phyloP scores from a whole-genome alignment of 2,888 invertebrate species.

The Polydrusus tereticollis region DNA sequence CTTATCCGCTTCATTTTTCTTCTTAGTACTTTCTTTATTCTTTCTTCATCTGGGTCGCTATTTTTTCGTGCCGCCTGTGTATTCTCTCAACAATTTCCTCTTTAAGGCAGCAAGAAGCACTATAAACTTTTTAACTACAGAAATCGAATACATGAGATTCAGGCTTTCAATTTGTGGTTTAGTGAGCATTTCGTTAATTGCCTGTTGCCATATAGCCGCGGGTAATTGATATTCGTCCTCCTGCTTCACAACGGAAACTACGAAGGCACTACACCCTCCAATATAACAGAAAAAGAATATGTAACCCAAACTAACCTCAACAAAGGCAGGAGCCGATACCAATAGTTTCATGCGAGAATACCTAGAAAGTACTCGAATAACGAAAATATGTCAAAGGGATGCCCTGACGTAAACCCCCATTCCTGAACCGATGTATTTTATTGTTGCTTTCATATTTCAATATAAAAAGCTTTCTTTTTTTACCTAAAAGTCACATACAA shows the following conservation, averaged over 20 bases:
- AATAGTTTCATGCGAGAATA: no score
- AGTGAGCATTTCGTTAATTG: slow-evolving; percentile 62
- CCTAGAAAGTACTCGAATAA: no score
- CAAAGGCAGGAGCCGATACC: no score
- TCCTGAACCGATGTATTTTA: no score
- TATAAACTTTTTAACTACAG: slow-evolving; percentile 62
- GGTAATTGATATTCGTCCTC: slow-evolving; percentile 62
- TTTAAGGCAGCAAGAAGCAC: slow-evolving; percentile 61
- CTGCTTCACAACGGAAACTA: slow-evolving; percentile 57
- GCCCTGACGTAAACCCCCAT: no score
- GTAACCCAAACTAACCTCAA: no score
- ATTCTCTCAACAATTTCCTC: slow-evolving; percentile 63
- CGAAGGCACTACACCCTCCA: no score
- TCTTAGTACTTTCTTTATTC: slow-evolving; percentile 63
- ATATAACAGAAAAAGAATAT: no score
- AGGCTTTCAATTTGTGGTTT: slow-evolving; percentile 60
- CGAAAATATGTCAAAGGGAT: no score
- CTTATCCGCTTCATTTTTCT: slow-evolving; percentile 58
- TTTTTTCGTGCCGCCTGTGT: slow-evolving; percentile 63
- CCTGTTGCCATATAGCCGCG: slow-evolving; percentile 65
- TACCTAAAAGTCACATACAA: no score
- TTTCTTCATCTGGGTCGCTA: slow-evolving; percentile 64
- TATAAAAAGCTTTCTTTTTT: no score
- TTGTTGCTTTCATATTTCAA: no score
- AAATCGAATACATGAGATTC: slow-evolving; percentile 59